These are phyloP conservation scores for Heliopora coerulea DNA, from an alignment of 92 coral and sea anemone genomes.

Conservation along the genomic window DNA sequence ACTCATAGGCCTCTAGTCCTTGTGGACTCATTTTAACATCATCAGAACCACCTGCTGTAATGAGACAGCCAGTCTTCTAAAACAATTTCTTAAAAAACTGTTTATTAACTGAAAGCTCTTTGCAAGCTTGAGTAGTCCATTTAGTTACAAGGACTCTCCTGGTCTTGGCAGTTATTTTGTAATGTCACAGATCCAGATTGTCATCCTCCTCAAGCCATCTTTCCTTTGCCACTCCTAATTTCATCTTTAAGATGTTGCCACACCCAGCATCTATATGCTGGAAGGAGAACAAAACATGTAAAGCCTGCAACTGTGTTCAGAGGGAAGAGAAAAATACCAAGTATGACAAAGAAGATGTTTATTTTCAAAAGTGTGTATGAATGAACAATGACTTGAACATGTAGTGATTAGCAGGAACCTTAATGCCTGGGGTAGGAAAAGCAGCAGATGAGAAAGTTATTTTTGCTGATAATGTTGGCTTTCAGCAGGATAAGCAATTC, in stretches of 20 bases:
- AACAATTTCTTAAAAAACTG: conserved; percentile 47
- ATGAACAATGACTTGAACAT: too few species aligned
- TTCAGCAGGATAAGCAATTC: too few species aligned
- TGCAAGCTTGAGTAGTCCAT: conserved; percentile 60
- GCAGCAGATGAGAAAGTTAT: too few species aligned
- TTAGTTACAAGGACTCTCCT: conserved; percentile 43
- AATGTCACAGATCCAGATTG: conserved; percentile 50
- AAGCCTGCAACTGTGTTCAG: too few species aligned
- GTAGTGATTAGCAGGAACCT: too few species aligned
- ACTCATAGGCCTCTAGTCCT: conserved; percentile 53
- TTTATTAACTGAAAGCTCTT: conserved; percentile 38
- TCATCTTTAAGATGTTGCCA: conserved; percentile 42
- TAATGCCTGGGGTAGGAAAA: too few species aligned
- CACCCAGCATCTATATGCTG: conserved; percentile 50
- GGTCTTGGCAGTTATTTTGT: conserved; percentile 32
- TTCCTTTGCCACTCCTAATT: conserved; percentile 50
- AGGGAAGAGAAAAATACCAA: too few species aligned
- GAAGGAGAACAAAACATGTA: too few species aligned
- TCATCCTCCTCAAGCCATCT: conserved; percentile 49
- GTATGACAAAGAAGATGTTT: too few species aligned
- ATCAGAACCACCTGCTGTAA: conserved; percentile 59
- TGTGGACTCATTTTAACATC: conserved; percentile 55
- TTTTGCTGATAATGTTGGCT: too few species aligned
- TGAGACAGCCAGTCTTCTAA: conserved; percentile 63
- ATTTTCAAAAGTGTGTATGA: too few species aligned